phyloP scores from a whole-genome alignment of 2,797 vertebrate genomes.

The Myioborus miniatus region DNA sequence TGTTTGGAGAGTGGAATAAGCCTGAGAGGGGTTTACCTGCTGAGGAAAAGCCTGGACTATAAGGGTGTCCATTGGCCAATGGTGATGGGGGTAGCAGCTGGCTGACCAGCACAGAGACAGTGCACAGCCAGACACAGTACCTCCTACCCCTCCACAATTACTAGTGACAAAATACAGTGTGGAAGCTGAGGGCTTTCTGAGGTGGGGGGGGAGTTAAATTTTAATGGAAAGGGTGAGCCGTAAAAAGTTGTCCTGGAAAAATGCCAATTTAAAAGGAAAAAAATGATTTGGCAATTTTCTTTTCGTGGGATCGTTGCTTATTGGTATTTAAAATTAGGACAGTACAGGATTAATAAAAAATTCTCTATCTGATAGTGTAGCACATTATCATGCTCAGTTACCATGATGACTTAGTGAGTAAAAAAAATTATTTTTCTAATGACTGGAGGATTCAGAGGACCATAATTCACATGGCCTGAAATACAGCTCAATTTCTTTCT shows the following conservation, averaged over 20 bases:
- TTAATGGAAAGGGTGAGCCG: background rate
- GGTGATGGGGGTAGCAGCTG: accelerated
- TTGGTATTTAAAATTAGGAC: background rate
- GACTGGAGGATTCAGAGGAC: background rate
- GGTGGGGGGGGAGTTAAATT: background rate
- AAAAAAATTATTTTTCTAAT: background rate
- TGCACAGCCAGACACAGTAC: accelerated
- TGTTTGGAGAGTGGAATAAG: background rate
- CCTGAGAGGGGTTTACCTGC: background rate
- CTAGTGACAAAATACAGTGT: accelerated
- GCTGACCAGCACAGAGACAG: background rate
- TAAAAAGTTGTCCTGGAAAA: background rate
- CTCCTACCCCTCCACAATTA: background rate
- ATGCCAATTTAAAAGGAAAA: background rate
- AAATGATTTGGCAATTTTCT: background rate
- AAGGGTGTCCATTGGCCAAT: background rate
- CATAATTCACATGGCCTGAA: background rate
- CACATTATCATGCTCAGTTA: background rate
- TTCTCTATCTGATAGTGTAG: background rate
- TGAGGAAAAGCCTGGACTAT: background rate
- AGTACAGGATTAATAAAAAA: background rate
- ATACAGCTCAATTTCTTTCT: slow-evolving; percentile 18
- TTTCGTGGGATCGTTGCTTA: background rate
- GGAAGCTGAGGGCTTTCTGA: background rate
- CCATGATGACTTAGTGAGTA: background rate